Evolutionary conservation across 2,888 invertebrate genomes (phyloP), one percentile per base, ranked within the genome.

Genomic region (Ormyrus rosae): DNA sequence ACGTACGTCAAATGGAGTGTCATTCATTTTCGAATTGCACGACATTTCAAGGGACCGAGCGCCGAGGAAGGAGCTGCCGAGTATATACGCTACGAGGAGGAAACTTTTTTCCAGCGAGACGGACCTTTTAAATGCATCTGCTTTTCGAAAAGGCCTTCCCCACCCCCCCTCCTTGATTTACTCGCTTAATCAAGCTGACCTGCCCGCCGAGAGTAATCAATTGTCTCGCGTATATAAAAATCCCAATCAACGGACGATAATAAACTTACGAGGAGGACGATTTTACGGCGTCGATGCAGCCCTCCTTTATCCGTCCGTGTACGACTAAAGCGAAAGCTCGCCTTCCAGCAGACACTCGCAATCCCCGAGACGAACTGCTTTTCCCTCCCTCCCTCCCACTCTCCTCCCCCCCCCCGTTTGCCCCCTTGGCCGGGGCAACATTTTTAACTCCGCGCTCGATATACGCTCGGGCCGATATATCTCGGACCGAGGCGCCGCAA

Each of bases 11-110:
- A 86, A 86, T 85, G 85, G 85, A 88, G 87, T 87, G 84, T 85
- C 86, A 86, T 88, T 86, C 88, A 87, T 88, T 88, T 87, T 85
- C 86, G 84, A 86, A 86, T 85, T 86, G 88, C 83, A 83, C 85
- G 85, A 86, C 84, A 85, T 86, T 85, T 84, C 72, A 81, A 77
- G 79, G 78, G 80, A 74, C 46, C 69, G 65, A 68, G 67, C 63
- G 56, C 8, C 34, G 63, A 53, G 8, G 68, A 70, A 19, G 7
- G 19, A 51, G 53, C 55, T 58, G 61, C 55, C 50, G 64, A 56
- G 64, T 77, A 64, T 77, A 64, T 77, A 77, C 34, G 19, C 46
- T 8, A 8, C 6, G 19, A 34, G 60, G 9, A 11, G 8, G 64
- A 48, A 50, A 13, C 45, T 65, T 48, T 74, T 68, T 70, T 56